Conservation (phyloP, 2,113 vertebrate species). For the Hydrolagus affinis region DNA sequence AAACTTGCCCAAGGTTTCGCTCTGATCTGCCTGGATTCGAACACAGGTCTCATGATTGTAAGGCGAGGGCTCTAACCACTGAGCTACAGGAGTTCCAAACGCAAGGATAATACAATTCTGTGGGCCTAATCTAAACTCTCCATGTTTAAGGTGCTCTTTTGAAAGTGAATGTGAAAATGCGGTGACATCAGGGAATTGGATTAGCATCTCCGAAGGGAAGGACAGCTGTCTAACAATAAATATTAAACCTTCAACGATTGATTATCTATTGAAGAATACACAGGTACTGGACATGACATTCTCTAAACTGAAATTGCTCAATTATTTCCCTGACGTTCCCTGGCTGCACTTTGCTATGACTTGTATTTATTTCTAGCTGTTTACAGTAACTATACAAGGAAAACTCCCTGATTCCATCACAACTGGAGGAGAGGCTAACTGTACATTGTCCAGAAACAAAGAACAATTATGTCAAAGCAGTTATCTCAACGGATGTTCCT, state of each 20-base stretch:
- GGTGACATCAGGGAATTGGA: conserved; percentile 41
- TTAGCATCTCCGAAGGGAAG: conserved; percentile 41
- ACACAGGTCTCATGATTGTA: too few species aligned
- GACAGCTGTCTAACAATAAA: conserved; percentile 46
- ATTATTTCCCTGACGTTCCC: background rate
- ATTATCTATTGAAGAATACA: background rate
- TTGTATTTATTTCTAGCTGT: background rate
- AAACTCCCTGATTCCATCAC: background rate
- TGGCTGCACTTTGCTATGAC: background rate
- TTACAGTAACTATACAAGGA: conserved; percentile 36
- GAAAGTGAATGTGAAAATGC: conserved; percentile 45
- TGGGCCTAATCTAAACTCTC: background rate
- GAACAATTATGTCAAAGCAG: conserved; percentile 42
- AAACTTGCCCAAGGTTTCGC: too few species aligned
- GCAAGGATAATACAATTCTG: background rate
- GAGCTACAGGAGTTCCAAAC: too few species aligned
- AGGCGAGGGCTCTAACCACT: too few species aligned
- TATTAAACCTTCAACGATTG: background rate
- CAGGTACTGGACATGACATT: background rate
- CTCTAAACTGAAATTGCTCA: background rate
- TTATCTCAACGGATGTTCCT: conserved; percentile 41
- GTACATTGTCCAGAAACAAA: conserved; percentile 40
- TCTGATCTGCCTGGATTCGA: too few species aligned
- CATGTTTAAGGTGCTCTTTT: conserved; percentile 49
- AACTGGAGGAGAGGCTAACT: conserved; percentile 36